These are phyloP conservation scores for Panonychus citri DNA, from an alignment of 1,140 invertebrate species.

Conservation along the genomic window DNA sequence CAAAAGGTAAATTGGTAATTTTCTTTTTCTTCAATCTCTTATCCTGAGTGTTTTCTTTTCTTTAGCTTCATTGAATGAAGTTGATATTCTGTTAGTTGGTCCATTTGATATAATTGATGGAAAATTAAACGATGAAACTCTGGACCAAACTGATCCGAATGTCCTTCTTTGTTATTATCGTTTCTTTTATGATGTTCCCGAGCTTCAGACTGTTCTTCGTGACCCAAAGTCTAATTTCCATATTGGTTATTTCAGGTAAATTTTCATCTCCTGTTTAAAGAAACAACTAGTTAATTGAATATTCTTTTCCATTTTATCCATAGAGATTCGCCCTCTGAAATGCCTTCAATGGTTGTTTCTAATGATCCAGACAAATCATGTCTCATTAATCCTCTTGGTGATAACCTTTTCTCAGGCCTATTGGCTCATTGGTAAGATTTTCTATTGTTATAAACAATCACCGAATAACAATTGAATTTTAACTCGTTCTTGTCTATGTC, in stretches of 20 bases:
- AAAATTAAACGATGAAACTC: constrained; percentile 20
- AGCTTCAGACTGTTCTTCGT: constrained; percentile 38
- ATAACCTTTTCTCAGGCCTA: constrained; percentile 56
- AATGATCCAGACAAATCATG: constrained; percentile 42
- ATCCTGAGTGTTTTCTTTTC: constrained; percentile 14
- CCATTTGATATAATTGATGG: constrained; percentile 53
- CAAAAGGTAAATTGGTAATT: constrained; percentile 26
- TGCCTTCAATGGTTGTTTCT: constrained; percentile 46
- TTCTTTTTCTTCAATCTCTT: constrained; percentile 27
- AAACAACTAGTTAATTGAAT: too few species aligned
- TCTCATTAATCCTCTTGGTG: constrained; percentile 40
- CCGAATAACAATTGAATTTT: too few species aligned
- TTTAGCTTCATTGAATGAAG: not conserved
- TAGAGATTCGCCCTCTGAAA: constrained; percentile 43
- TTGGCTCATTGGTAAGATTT: too few species aligned
- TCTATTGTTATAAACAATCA: too few species aligned
- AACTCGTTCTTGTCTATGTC: too few species aligned
- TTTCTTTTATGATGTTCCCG: constrained; percentile 78
- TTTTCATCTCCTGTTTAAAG: too few species aligned
- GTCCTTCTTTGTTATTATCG: constrained; percentile 47
- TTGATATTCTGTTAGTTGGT: constrained; percentile 50
- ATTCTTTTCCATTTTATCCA: too few species aligned
- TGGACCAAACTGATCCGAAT: constrained; percentile 25
- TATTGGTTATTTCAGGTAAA: constrained; percentile 41
- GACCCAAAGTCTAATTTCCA: constrained; percentile 44